phyloP scores from a whole-genome alignment of 2,888 invertebrate species.

The Erynnis tages region DNA sequence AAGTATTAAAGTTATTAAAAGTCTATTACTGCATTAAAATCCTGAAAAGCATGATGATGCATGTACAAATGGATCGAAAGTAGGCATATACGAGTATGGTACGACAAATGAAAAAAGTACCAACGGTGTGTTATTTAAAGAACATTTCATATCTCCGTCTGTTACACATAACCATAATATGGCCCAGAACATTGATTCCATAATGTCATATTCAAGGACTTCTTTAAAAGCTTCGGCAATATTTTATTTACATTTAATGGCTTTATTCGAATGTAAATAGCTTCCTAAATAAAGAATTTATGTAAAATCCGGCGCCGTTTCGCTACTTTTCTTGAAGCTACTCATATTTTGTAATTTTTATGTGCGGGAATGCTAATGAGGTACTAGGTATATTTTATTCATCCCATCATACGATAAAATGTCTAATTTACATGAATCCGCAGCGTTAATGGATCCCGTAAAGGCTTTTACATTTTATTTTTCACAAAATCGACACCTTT shows the following conservation, averaged over 20 bases:
- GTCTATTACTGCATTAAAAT: too few species aligned
- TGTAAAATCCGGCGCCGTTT: conserved; percentile 47
- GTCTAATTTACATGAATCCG: conserved; percentile 21
- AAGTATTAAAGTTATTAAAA: too few species aligned
- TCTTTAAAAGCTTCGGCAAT: conserved; percentile 49
- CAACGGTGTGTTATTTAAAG: conserved; percentile 15
- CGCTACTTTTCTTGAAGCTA: conserved; percentile 11
- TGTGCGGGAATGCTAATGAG: conserved; percentile 25
- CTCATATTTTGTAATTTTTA: conserved; percentile 28
- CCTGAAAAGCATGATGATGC: too few species aligned
- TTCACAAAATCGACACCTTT: background rate
- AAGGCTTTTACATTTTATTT: background rate
- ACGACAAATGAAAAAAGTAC: background rate
- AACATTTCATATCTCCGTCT: conserved; percentile 34
- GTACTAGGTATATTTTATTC: conserved; percentile 10
- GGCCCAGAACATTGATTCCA: conserved; percentile 38
- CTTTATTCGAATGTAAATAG: conserved; percentile 55
- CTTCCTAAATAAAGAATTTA: conserved; percentile 43
- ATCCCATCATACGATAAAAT: conserved; percentile 1
- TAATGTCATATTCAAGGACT: conserved; percentile 48
- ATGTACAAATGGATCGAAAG: too few species aligned
- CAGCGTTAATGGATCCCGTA: conserved; percentile 37
- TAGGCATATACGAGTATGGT: background rate
- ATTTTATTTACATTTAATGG: conserved; percentile 50
- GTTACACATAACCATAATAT: conserved; percentile 41